Evolutionary conservation across 2,888 invertebrate species (phyloP).

Genomic region (Epinotia bilunana): DNA sequence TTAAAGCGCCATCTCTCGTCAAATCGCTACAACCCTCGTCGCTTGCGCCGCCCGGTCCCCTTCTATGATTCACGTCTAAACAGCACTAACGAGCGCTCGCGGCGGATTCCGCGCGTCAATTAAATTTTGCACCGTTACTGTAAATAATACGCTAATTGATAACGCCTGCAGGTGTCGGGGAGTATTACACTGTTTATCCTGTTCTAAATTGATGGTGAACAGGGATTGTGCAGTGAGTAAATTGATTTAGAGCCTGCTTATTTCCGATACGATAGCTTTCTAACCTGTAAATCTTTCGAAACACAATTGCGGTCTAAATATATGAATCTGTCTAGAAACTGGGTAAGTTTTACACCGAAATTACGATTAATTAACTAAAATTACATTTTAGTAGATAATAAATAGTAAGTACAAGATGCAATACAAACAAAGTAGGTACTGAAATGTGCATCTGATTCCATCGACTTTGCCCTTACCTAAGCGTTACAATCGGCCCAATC

Average conservation of each 20-base stretch:
- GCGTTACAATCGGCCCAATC: background rate
- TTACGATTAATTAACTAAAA: no score
- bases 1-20: background rate
- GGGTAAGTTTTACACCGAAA: background rate
- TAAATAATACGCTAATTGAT: constrained; percentile 50
- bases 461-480: background rate
- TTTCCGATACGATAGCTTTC: background rate
- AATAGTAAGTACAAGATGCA: background rate
- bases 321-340: constrained; percentile 2
- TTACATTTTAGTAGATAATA: no score
- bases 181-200: constrained; percentile 24
- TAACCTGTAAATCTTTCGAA: background rate
- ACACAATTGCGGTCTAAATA: constrained; percentile 1
- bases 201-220: constrained; percentile 11
- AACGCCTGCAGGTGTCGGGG: constrained; percentile 30
- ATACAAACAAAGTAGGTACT: background rate
- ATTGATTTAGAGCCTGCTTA: constrained; percentile 27
- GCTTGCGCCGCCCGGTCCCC: constrained; percentile 23
- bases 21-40: background rate
- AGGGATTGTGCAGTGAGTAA: constrained; percentile 2
- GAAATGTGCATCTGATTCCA: background rate
- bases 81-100: constrained; percentile 39
- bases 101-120: constrained; percentile 54
- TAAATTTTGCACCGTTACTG: constrained; percentile 56
- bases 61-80: constrained; percentile 47